Evolutionary conservation across 2,888 invertebrate species (phyloP).

Genomic region (Tachina lurida): DNA sequence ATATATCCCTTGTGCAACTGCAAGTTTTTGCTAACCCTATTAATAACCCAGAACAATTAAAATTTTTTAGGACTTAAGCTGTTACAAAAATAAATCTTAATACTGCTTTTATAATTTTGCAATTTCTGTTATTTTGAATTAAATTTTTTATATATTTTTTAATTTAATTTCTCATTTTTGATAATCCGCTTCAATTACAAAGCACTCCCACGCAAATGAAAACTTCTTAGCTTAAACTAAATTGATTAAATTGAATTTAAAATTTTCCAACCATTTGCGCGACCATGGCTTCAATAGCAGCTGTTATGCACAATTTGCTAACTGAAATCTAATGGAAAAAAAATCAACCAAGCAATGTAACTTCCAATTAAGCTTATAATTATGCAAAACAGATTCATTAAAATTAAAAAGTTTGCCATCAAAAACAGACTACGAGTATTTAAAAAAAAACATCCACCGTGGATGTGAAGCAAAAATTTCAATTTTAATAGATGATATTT

Average conservation of each 20-base stretch:
- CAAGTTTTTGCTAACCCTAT: too few relatives aligned
- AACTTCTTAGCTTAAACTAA: neutral
- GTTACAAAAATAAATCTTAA: too few relatives aligned
- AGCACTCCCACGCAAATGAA: neutral
- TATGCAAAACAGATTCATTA: conserved; percentile 12
- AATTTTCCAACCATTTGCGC: neutral
- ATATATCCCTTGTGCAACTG: too few relatives aligned
- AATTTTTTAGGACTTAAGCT: too few relatives aligned
- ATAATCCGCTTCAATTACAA: neutral
- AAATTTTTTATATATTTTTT: too few relatives aligned
- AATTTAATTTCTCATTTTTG: too few relatives aligned
- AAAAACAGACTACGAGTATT: neutral
- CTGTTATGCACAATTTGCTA: neutral
- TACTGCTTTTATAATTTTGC: too few relatives aligned
- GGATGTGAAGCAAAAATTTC: neutral
- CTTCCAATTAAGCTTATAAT: conserved; percentile 9
- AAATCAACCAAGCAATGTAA: conserved; percentile 10
- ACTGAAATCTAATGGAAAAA: neutral
- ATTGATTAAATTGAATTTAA: neutral
- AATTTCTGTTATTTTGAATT: too few relatives aligned
- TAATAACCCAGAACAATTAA: too few relatives aligned
- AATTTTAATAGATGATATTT: neutral
- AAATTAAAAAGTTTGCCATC: conserved; percentile 2
- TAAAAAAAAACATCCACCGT: neutral
- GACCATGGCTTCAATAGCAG: neutral